Percentiles rank a stretch among this genome's conserved stretches.
Evolutionary conservation across 2,113 vertebrate species (phyloP).

Genomic region (Brachypteracias leptosomus): DNA sequence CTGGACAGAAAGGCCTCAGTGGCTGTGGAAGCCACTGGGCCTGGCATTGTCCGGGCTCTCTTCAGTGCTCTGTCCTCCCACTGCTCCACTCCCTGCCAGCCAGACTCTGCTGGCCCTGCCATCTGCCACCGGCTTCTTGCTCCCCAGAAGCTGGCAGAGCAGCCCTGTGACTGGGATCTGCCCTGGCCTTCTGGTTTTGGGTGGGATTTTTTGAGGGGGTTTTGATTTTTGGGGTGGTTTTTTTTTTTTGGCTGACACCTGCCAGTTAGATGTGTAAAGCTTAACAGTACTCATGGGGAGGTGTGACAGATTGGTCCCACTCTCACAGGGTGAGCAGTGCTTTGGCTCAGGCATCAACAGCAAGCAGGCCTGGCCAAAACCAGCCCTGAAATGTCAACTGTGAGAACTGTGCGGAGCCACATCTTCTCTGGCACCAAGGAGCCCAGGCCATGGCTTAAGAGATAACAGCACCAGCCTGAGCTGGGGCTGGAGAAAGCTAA

Average conservation of each 20-base stretch:
- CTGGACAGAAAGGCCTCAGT: fast-evolving
- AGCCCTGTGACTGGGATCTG: background rate
- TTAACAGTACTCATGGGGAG: background rate
- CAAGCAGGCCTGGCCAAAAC: background rate
- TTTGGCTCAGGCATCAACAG: background rate
- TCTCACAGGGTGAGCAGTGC: background rate
- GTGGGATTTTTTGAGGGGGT: background rate
- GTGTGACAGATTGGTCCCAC: fast-evolving
- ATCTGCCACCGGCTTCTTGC: background rate
- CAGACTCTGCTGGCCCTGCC: too few species aligned
- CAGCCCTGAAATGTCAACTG: background rate
- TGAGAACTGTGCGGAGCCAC: background rate
- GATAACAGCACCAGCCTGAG: background rate
- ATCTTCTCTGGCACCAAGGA: background rate
- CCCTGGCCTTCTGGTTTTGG: background rate
- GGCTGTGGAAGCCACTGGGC: background rate
- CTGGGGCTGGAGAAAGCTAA: background rate
- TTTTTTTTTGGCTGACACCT: background rate
- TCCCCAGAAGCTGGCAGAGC: background rate
- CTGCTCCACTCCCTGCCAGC: background rate
- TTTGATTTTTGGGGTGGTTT: background rate
- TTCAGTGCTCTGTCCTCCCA: background rate
- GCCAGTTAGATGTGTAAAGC: background rate
- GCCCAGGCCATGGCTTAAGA: background rate
- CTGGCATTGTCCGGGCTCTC: background rate